Evolutionary conservation across 2,888 invertebrate species (phyloP), one percentile per base, ranked within the genome.

Genomic region (Phasia obesa): DNA sequence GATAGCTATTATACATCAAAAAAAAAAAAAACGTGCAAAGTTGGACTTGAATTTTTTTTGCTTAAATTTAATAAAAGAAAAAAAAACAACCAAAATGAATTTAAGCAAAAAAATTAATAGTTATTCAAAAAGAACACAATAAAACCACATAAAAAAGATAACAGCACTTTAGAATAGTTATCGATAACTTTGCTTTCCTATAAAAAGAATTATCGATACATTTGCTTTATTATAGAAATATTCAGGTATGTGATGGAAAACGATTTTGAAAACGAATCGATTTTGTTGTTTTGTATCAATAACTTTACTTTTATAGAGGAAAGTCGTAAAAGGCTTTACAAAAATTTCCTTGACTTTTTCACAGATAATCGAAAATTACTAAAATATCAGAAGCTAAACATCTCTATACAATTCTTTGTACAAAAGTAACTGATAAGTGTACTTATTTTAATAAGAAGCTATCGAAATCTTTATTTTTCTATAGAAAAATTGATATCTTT

Each of bases 11-110:
- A 59, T 35, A 17, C 4, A n/a, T n/a, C n/a, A n/a, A n/a, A n/a
- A 25, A 27, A 55, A 27, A 7, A 31, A 49, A 65, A 57, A 49
- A 44, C 31, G 53, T 44, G 57, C 64, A 59, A 38, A 42, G 6
- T 25, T 71, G 47, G 17, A 23, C n/a, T 67, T 42, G 11, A 15
- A 38, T 42, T 35, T 35, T 35, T 35, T 35, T 35, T 9, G 35
- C 5, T 35, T 11, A 35, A 42, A 42, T 42, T 42, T 0, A n/a
- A 42, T 31, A 31, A 38, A 38, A 38, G 42, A 1, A n/a, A n/a
- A 42, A n/a, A n/a, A n/a, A n/a, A n/a, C n/a, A n/a, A n/a, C n/a
- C n/a, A n/a, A n/a, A n/a, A n/a, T n/a, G n/a, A n/a, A n/a, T n/a
- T n/a, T n/a, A n/a, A n/a, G n/a, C n/a, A n/a, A n/a, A n/a, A n/a